Percentiles rank a stretch among this genome's conserved stretches.
Conservation (phyloP, 2,113 vertebrate genomes). For the Paradisaea rubra region DNA sequence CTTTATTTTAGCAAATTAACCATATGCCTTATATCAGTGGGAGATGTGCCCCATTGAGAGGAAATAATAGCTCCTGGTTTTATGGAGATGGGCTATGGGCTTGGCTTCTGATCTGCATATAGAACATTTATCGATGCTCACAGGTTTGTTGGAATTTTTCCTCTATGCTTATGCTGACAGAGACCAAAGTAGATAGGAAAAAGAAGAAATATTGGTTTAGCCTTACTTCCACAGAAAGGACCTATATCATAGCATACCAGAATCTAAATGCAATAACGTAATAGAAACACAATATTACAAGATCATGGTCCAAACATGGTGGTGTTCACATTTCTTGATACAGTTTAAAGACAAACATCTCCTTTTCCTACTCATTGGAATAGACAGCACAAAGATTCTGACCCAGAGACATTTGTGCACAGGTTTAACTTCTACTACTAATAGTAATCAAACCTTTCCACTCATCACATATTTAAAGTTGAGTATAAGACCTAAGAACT, state of each 20-base stretch:
- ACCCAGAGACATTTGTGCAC: neutral
- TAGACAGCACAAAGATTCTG: neutral
- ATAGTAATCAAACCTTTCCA: neutral
- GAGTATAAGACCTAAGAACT: neutral
- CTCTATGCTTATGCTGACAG: neutral
- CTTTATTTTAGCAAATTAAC: conserved; percentile 22
- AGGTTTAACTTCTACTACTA: neutral
- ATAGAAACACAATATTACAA: neutral
- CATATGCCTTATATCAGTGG: neutral
- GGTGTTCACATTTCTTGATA: neutral
- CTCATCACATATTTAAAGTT: neutral
- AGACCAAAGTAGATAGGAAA: neutral
- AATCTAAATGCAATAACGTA: neutral
- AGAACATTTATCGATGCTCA: neutral
- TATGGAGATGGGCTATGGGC: neutral
- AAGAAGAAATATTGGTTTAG: neutral
- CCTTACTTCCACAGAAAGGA: neutral
- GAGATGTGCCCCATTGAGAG: neutral
- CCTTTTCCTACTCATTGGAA: neutral
- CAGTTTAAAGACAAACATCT: neutral
- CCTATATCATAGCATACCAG: neutral
- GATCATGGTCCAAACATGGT: neutral
- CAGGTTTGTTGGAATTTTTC: neutral
- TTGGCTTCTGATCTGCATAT: neutral
- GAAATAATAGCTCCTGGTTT: conserved; percentile 8